phyloP scores from a whole-genome alignment of 2,797 vertebrate species.

The Amblyraja radiata region DNA sequence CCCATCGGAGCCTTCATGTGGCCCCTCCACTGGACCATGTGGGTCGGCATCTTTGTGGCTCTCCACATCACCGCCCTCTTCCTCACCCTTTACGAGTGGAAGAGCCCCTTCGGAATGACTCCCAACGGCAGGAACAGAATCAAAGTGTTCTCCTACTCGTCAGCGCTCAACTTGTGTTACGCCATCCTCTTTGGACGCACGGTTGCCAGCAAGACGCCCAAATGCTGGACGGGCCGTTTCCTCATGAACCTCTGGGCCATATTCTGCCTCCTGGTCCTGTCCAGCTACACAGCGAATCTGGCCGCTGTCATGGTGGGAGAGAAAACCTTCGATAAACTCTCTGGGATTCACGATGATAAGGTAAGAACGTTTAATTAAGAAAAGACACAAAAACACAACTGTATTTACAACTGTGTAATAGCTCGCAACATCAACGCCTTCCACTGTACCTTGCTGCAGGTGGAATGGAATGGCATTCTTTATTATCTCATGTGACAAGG shows the following conservation, averaged over 20 bases:
- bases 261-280: constrained; percentile 91
- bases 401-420: no score
- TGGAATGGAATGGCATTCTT: no score
- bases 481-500: no score
- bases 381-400: no score
- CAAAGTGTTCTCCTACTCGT: constrained; percentile 84
- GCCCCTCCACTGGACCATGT: constrained; percentile 91
- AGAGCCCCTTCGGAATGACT: constrained; percentile 84
- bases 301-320: constrained; percentile 94
- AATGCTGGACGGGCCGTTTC: constrained; percentile 89
- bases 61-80: constrained; percentile 81
- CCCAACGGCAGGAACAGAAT: constrained; percentile 78
- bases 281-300: constrained; percentile 91
- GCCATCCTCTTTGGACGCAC: constrained; percentile 85
- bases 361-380: constrained; percentile 51
- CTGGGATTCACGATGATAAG: constrained; percentile 85
- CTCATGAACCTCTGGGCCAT: constrained; percentile 98
- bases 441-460: no score
- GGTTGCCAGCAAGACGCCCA: constrained; percentile 83
- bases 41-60: constrained; percentile 80
- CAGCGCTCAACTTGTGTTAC: constrained; percentile 84
- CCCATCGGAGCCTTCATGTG: constrained; percentile 86
- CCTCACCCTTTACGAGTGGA: constrained; percentile 86
- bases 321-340: constrained; percentile 88
- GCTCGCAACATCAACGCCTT: no score